phyloP scores from a whole-genome alignment of 2,797 vertebrate species.

The Poeciliopsis turneri region DNA sequence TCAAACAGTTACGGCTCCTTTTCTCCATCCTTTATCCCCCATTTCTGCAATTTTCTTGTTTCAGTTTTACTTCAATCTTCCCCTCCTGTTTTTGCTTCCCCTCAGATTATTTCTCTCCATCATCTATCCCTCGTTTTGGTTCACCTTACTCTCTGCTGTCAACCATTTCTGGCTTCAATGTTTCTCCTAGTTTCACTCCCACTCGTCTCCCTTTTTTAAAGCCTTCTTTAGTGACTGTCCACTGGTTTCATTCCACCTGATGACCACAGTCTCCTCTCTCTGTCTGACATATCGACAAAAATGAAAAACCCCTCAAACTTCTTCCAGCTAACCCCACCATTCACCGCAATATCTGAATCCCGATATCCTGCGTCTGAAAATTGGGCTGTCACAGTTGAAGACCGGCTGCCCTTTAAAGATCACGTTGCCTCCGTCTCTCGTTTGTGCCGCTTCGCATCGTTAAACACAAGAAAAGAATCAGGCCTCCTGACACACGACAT shows the following conservation, averaged over 20 bases:
- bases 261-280: neutral
- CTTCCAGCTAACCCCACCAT: neutral
- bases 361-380: neutral
- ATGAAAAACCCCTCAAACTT: neutral
- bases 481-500: neutral
- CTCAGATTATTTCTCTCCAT: neutral
- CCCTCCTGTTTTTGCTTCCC: neutral
- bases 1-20: neutral
- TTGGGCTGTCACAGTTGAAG: neutral
- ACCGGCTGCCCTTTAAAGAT: neutral
- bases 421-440: neutral
- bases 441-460: neutral
- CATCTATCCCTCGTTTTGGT: neutral
- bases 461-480: neutral
- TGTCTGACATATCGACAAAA: neutral
- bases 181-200: neutral
- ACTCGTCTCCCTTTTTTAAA: neutral
- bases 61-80: neutral
- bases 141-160: neutral
- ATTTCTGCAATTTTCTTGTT: neutral
- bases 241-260: neutral
- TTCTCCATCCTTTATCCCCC: neutral
- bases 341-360: neutral
- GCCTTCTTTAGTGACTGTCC: neutral
- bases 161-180: neutral